phyloP scores from a whole-genome alignment of 2,113 vertebrate genomes.

The Calonectris borealis region DNA sequence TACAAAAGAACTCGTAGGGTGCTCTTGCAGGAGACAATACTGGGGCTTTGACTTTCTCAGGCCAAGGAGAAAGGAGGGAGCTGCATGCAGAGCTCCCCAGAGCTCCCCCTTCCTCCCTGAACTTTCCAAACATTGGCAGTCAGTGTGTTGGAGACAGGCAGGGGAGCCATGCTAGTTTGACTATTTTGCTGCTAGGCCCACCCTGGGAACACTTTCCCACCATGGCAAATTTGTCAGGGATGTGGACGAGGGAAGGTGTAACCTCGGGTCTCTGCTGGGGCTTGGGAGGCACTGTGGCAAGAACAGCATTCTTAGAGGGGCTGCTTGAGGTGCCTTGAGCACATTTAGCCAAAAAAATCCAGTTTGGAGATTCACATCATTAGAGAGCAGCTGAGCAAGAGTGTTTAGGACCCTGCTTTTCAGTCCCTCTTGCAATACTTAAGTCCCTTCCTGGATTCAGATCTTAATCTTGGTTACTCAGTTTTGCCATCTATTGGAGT shows the following conservation, averaged over 20 bases:
- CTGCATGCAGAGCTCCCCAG: background rate
- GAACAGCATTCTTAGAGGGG: background rate
- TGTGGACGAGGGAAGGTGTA: background rate
- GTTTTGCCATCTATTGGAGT: conserved; percentile 9
- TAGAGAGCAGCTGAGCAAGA: background rate
- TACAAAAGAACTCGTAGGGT: background rate
- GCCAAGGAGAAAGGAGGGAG: background rate
- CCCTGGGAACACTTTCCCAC: background rate
- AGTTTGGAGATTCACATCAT: background rate
- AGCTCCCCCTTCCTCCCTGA: background rate
- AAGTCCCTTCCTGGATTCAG: background rate
- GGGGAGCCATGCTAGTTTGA: background rate
- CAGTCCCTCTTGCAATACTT: background rate
- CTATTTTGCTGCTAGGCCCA: background rate
- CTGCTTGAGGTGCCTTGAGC: background rate
- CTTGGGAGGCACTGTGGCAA: background rate
- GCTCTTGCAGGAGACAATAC: accelerated
- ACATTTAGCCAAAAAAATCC: background rate
- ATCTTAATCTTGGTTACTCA: background rate
- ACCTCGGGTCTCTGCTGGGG: background rate
- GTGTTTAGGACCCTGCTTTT: background rate
- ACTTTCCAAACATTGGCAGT: background rate
- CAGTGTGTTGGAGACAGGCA: background rate
- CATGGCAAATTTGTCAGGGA: background rate
- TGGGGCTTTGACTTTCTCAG: background rate